Evolutionary conservation across 2,888 invertebrate genomes (phyloP), one percentile per base, ranked within the genome.

Genomic region (Oscheius onirici): DNA sequence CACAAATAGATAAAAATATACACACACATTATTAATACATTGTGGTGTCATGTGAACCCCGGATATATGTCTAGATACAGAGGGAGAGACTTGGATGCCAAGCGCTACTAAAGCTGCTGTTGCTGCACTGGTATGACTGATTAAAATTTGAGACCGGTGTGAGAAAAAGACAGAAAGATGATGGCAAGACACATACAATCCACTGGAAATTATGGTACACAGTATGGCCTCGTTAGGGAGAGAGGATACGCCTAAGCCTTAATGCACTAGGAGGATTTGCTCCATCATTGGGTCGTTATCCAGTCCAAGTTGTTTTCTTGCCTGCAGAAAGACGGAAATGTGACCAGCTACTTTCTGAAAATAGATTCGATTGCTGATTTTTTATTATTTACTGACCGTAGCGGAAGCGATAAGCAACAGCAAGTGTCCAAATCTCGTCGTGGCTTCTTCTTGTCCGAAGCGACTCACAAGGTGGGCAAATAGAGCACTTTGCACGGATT

Each of bases 401-500:
- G 84, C 77, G 54, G 83, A 79, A 11, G 84, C 74, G 22, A 84
- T 72, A 26, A 86, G 71, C 68, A 86, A 74, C 22, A 86, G 75
- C 22, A 86, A 74, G 26, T 78, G 76, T 17, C 82, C 84, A 63
- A 86, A 84, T 63, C 86, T 71, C 26, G 78, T 73, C 8, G 82
- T 80, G 8, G 85, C 85, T 46, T 82, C 79, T 3, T 55, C 43
- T 6, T 71, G 57, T 17, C 74, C 70, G 22, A 65, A 66, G 15
- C 67, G 67, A 10, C 74, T 67, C 46, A 75, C 69, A 15, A 86
- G 72, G 72, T 84, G 79, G 8, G 79, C 67, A 73, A 81, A 85
- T 13, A 86, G 74, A 2, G 86, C 84, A 58, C 80, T 80, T 71
- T 86, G 85, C 26, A 86, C 85, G 1, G 80, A 81, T 65, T 86